Evolutionary conservation across 2,888 invertebrate species (phyloP), one percentile per base, ranked within the genome.

Genomic region (Cenopis cana): DNA sequence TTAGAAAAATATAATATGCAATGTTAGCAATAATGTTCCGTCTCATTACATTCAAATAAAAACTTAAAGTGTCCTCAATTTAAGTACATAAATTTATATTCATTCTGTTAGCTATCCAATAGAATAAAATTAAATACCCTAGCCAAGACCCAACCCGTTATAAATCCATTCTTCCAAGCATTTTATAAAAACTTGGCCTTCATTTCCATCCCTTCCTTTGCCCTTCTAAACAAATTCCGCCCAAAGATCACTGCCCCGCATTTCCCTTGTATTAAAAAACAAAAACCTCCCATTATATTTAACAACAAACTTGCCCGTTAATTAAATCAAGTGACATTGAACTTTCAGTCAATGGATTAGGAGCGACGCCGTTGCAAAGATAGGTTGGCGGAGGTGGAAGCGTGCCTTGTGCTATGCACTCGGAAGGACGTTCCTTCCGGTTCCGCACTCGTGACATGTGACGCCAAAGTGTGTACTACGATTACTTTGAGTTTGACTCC

Each of bases 341-440:
- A 62, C 50, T 36, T 18, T 50, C 6, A 33, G 14, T 0, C 36
- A 36, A 18, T 3, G 62, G 6, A 5, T 38, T 64, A 54, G 38
- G 24, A 38, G 10, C 14, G 38, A n/a, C 14, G 6, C 52, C n/a
- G 33, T 10, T 14, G 52, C 10, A 38, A 24, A 24, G n/a, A 9
- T n/a, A 24, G 20, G 38, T 62, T 50, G 18, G 50, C 33, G 14
- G 17, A 29, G 18, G 18, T 50, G 33, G 11, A 50, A 65, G 60
- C 46, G 54, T 38, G 41, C 2, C 24, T 18, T 1, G 12, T 24
- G 18, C 14, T 62, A 29, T 55, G 50, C 2, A 54, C 54, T 49
- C 65, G 65, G 70, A 70, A 70, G 70, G 70, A 66, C 46, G 59
- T 9, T 3, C 3, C 59, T 66, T 70, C 65, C 70, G 46, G 59